A percentile compares a stretch with the other conserved stretches of the same genome.
Evolutionary conservation across 2,888 invertebrate genomes (phyloP).

Genomic region (Nyleta sp.): DNA sequence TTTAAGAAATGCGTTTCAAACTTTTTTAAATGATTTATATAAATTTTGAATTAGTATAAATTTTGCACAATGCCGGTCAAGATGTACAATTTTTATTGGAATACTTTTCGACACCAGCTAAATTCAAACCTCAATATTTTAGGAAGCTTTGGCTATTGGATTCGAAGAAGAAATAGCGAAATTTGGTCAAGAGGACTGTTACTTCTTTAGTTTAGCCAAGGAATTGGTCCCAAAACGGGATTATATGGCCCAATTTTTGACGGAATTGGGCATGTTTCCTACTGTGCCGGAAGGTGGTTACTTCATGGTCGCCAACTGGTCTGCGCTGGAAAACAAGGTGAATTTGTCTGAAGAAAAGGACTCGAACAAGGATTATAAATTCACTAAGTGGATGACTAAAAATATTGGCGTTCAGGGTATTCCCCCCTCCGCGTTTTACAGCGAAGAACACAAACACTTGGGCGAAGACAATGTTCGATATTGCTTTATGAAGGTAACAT

Average conservation of each 20-base stretch:
- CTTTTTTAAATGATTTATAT: too few species aligned
- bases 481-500: slow-evolving; percentile 94
- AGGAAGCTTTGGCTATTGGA: slow-evolving; percentile 96
- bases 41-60: too few species aligned
- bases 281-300: slow-evolving; percentile 98
- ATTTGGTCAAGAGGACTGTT: slow-evolving; percentile 90
- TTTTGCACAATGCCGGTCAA: too few species aligned
- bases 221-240: slow-evolving; percentile 92
- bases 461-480: slow-evolving; percentile 95
- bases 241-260: slow-evolving; percentile 88
- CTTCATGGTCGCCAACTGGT: slow-evolving; percentile 98
- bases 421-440: slow-evolving; percentile 97
- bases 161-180: slow-evolving; percentile 93
- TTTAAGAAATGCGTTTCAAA: too few species aligned
- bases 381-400: slow-evolving; percentile 95
- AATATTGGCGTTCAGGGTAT: slow-evolving; percentile 96
- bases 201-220: slow-evolving; percentile 89
- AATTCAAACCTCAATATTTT: too few species aligned
- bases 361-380: slow-evolving; percentile 92
- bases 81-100: too few species aligned
- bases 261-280: slow-evolving; percentile 93
- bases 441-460: slow-evolving; percentile 88
- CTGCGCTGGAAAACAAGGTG: slow-evolving; percentile 87
- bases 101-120: too few species aligned
- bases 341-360: slow-evolving; percentile 88